phyloP scores from a whole-genome alignment of 2,888 invertebrate genomes.

The Drosophila demipolita region DNA sequence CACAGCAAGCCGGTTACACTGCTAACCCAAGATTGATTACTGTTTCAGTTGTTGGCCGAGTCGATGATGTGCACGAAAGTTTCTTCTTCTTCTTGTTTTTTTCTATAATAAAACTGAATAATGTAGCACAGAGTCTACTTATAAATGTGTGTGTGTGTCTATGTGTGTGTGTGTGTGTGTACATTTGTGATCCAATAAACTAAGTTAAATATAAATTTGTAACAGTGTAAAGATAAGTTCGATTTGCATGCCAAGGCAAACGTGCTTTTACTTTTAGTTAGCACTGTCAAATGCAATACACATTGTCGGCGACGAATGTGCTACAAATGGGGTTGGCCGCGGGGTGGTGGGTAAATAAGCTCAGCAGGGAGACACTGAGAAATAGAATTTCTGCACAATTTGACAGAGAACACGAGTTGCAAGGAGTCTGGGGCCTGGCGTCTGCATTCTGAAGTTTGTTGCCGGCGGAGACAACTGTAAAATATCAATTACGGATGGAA shows the following conservation, averaged over 20 bases:
- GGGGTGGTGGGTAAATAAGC: background rate
- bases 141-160: background rate
- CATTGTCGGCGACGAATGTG: constrained; percentile 2
- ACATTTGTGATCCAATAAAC: constrained; percentile 35
- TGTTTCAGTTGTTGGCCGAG: constrained; percentile 39
- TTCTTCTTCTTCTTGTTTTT: constrained; percentile 4
- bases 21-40: constrained; percentile 51
- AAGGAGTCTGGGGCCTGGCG: constrained; percentile 9
- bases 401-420: constrained; percentile 44
- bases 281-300: constrained; percentile 33
- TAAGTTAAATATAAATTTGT: constrained; percentile 20
- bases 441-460: constrained; percentile 1
- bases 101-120: constrained; percentile 26
- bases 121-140: constrained; percentile 15
- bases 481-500: constrained; percentile 72
- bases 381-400: constrained; percentile 78
- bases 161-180: too few relatives aligned
- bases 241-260: constrained; percentile 7
- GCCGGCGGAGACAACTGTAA: constrained; percentile 63
- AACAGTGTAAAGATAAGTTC: background rate
- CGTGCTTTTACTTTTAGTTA: constrained; percentile 21
- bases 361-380: constrained; percentile 50
- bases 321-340: background rate
- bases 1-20: constrained; percentile 20
- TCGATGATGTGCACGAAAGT: constrained; percentile 51